phyloP scores from a whole-genome alignment of 1,140 invertebrate species.

The Cydia pomonella region DNA sequence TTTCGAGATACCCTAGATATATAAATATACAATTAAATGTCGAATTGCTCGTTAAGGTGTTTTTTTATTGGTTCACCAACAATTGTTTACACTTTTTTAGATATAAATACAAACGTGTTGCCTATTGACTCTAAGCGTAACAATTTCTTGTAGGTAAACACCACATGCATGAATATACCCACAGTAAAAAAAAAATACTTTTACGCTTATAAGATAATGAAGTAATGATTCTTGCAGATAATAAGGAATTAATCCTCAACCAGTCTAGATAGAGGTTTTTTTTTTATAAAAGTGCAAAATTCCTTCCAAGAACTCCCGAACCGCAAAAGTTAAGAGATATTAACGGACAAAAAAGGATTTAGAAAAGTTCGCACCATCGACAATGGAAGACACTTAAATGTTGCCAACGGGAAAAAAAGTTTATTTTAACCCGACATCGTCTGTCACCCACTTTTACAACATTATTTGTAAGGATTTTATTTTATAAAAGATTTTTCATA shows the following conservation, averaged over 20 bases:
- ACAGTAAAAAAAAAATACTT: too few species aligned
- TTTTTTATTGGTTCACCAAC: too few species aligned
- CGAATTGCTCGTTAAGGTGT: too few species aligned
- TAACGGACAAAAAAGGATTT: constrained; percentile 22
- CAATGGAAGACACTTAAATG: constrained; percentile 33
- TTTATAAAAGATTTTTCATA: background rate
- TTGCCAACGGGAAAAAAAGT: constrained; percentile 22
- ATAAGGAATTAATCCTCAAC: background rate
- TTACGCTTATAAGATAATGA: too few species aligned
- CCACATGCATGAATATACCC: too few species aligned
- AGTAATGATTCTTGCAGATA: background rate
- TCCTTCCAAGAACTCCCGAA: background rate
- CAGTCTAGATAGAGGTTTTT: background rate
- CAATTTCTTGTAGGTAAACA: too few species aligned
- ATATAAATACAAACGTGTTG: too few species aligned
- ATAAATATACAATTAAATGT: too few species aligned
- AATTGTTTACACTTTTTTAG: too few species aligned
- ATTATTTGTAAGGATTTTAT: background rate
- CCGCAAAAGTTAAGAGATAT: constrained; percentile 28
- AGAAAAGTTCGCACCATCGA: constrained; percentile 30
- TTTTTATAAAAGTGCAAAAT: background rate
- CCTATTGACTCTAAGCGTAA: too few species aligned
- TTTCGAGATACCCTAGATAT: too few species aligned
- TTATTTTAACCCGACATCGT: constrained; percentile 25
- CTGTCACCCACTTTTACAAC: constrained; percentile 1